These are phyloP conservation scores for Kryptolebias ocellatus DNA, from an alignment of 2,797 vertebrate genomes.

Conservation along the genomic window DNA sequence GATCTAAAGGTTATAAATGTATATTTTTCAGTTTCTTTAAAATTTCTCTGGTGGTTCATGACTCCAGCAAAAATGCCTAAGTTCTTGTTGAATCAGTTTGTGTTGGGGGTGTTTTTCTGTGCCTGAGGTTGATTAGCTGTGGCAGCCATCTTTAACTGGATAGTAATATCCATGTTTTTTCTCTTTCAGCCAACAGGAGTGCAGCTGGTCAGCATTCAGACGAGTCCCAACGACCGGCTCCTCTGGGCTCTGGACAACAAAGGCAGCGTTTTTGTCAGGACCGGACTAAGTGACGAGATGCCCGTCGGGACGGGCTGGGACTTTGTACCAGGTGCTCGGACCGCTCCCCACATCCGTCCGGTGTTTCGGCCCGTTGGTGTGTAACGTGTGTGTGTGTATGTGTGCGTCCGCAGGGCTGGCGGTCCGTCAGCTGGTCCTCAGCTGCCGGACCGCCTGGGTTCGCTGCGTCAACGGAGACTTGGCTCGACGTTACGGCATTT, in stretches of 20 bases:
- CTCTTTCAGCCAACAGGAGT: constrained; percentile 87
- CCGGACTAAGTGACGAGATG: constrained; percentile 94
- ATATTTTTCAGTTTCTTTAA: too few species aligned
- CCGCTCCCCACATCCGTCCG: background rate
- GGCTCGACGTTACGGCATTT: constrained; percentile 91
- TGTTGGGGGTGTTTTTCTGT: too few species aligned
- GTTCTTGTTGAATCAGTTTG: too few species aligned
- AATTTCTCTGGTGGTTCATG: too few species aligned
- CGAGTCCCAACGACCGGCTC: constrained; percentile 91
- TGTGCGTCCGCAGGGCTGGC: constrained; percentile 82
- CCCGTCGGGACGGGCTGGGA: constrained; percentile 96
- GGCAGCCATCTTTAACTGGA: background rate
- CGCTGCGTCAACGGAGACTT: constrained; percentile 91
- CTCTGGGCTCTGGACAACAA: constrained; percentile 94
- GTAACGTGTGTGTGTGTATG: background rate
- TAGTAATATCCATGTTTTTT: background rate
- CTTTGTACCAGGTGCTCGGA: constrained; percentile 88
- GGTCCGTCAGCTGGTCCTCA: constrained; percentile 90
- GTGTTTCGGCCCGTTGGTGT: background rate
- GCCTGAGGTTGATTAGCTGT: too few species aligned
- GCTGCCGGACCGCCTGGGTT: constrained; percentile 90
- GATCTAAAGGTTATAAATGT: too few species aligned
- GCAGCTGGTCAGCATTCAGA: constrained; percentile 88
- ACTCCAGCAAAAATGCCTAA: too few species aligned
- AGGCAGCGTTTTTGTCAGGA: constrained; percentile 88